Percentiles rank a stretch among this genome's conserved stretches.
phyloP scores from a whole-genome alignment of 2,113 vertebrate genomes.

The Chrysochloris asiatica region DNA sequence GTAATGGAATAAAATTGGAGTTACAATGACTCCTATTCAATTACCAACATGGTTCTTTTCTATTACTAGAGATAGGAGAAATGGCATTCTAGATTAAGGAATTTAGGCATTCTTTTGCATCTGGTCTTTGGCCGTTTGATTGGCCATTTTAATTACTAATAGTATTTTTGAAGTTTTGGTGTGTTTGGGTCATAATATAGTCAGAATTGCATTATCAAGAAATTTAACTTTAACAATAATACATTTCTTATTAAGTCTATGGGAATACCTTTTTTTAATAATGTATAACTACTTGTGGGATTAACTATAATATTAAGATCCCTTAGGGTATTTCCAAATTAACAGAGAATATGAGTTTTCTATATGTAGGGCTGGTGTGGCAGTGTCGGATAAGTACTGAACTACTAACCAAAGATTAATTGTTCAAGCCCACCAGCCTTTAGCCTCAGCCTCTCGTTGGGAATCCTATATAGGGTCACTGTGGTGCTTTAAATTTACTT shows the following conservation, averaged over 20 bases:
- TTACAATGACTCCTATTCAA: background rate
- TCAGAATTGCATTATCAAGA: background rate
- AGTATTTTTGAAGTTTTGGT: background rate
- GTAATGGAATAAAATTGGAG: conserved; percentile 48
- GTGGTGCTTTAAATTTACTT: no score
- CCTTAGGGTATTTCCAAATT: background rate
- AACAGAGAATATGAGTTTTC: background rate
- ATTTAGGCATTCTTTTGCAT: background rate
- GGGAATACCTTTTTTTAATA: background rate
- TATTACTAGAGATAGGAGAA: background rate
- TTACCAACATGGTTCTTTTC: background rate
- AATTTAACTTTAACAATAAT: background rate
- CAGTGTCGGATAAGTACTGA: no score
- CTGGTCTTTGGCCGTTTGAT: background rate
- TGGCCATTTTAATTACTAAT: background rate
- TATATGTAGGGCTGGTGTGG: no score
- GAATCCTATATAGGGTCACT: no score
- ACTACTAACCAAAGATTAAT: no score
- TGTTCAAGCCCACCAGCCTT: no score
- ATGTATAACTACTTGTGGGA: background rate
- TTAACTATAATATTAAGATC: background rate
- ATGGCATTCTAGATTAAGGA: background rate
- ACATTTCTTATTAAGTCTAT: background rate
- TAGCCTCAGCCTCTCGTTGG: no score
- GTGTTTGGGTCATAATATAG: background rate